Evolutionary conservation across 2,888 invertebrate genomes (phyloP).

Genomic region (Nephrocerus scutellatus): DNA sequence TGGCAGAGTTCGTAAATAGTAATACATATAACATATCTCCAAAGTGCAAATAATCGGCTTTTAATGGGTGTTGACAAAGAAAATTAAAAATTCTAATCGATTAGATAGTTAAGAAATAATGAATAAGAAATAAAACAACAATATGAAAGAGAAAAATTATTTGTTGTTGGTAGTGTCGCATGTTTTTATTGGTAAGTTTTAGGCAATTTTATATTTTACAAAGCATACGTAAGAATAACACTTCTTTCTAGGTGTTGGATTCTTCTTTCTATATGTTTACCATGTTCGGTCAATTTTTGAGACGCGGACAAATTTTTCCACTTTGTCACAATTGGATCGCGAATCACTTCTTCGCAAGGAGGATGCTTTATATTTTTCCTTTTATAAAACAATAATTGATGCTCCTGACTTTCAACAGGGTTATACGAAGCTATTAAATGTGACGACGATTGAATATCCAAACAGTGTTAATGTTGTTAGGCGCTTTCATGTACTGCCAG

Average conservation of each 20-base stretch:
- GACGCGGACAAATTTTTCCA: slow-evolving; percentile 75
- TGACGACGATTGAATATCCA: slow-evolving; percentile 75
- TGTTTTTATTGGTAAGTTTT: slow-evolving; percentile 42
- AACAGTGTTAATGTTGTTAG: slow-evolving; percentile 72
- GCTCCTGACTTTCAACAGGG: slow-evolving; percentile 58
- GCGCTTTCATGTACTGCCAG: slow-evolving; percentile 78
- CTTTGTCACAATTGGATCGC: slow-evolving; percentile 69
- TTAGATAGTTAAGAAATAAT: no score
- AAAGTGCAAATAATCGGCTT: no score
- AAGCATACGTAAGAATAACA: not conserved
- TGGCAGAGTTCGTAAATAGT: no score
- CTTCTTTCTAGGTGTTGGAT: slow-evolving; percentile 51
- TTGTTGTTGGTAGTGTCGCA: slow-evolving; percentile 38
- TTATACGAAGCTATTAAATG: slow-evolving; percentile 57
- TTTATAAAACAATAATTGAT: slow-evolving; percentile 73
- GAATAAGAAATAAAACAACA: slow-evolving; percentile 13
- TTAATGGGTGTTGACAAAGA: no score
- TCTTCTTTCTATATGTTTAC: slow-evolving; percentile 56
- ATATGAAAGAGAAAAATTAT: slow-evolving; percentile 37
- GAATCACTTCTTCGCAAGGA: slow-evolving; percentile 82
- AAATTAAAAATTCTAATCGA: no score
- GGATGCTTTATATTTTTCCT: slow-evolving; percentile 85
- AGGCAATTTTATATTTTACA: not conserved
- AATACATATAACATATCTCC: no score
- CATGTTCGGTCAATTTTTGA: slow-evolving; percentile 69